Percentiles rank a stretch among this genome's conserved stretches.
Conservation (phyloP, 1,140 invertebrate species). For the Caerostris extrusa region DNA sequence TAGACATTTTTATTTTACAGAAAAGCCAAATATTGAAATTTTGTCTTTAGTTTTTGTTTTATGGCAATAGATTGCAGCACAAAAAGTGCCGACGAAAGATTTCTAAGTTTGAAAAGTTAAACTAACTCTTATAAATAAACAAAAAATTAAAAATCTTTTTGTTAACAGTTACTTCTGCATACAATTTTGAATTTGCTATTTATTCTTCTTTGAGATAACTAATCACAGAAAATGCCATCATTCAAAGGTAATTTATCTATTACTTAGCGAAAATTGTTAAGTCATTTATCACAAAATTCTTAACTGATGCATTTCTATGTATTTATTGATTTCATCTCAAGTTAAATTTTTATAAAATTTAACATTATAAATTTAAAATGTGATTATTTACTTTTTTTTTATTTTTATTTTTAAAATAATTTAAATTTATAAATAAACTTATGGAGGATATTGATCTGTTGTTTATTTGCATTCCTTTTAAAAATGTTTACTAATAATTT, state of each 20-base stretch:
- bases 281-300: constrained; percentile 21
- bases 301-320: neutral
- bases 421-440: no score
- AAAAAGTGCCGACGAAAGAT: constrained; percentile 30
- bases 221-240: neutral
- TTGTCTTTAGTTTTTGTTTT: neutral
- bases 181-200: neutral
- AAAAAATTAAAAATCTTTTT: neutral
- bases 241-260: constrained; percentile 50
- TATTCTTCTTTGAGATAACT: neutral
- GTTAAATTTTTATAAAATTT: no score
- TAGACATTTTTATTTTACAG: no score
- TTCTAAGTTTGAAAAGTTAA: constrained; percentile 27
- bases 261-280: constrained; percentile 31
- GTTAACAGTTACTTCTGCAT: neutral
- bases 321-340: no score
- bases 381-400: no score
- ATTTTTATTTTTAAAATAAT: no score
- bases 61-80: neutral
- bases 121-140: neutral
- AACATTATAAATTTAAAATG: no score
- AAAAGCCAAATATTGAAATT: neutral
- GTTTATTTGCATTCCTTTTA: no score
- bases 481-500: no score
- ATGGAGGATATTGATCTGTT: no score